These are phyloP conservation scores for Glyphotaelius pellucidus DNA, from an alignment of 2,888 invertebrate species.

Conservation along the genomic window DNA sequence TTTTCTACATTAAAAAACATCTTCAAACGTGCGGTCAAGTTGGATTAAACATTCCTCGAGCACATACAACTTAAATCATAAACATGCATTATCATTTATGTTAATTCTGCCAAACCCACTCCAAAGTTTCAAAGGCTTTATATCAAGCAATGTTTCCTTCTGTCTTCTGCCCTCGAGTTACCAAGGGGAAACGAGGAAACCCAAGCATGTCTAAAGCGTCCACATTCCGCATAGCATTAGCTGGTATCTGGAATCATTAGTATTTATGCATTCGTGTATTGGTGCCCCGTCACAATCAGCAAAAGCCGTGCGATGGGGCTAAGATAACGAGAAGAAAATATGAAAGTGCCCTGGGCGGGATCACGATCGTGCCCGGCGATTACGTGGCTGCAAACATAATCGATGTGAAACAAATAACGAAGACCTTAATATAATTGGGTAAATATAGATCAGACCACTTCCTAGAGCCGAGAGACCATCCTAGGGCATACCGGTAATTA, in stretches of 20 bases:
- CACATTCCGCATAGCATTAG: not conserved
- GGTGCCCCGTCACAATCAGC: not conserved
- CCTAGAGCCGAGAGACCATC: constrained; percentile 40
- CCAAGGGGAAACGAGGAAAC: no score
- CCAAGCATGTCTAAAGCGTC: not conserved
- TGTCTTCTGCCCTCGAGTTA: not conserved
- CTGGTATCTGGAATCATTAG: not conserved
- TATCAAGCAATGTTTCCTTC: not conserved
- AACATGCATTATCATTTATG: not conserved
- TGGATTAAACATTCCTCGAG: no score
- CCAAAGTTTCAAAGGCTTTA: not conserved
- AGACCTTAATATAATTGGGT: constrained; percentile 57
- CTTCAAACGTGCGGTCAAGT: no score
- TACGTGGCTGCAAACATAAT: constrained; percentile 59
- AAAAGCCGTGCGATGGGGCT: not conserved
- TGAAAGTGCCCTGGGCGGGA: constrained; percentile 62
- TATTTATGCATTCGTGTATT: constrained; percentile 2
- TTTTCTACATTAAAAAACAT: no score
- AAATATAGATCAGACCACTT: constrained; percentile 44
- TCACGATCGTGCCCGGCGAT: constrained; percentile 61
- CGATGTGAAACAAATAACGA: constrained; percentile 60
- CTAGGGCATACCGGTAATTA: constrained; percentile 11
- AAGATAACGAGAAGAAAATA: constrained; percentile 46
- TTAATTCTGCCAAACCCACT: not conserved
- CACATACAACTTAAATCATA: no score